A percentile compares a stretch with the other conserved stretches of the same genome.
Evolutionary conservation across 2,797 vertebrate genomes (phyloP).

Genomic region (Stomatorhinus walkeri): DNA sequence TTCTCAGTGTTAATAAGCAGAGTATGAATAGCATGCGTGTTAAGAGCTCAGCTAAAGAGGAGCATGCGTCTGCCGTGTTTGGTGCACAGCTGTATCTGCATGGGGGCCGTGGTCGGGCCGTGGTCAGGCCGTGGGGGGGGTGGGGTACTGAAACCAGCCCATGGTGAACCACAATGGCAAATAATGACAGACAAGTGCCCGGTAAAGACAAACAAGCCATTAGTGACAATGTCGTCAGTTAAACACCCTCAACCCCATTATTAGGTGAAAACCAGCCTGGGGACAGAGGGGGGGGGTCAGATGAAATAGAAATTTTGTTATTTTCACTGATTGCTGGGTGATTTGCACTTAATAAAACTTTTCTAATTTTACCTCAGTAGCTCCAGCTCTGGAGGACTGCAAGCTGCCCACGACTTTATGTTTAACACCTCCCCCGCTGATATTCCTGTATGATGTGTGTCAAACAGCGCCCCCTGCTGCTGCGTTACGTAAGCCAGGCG

Average conservation of each 20-base stretch:
- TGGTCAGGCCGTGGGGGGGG: background rate
- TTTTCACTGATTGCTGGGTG: background rate
- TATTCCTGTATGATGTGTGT: background rate
- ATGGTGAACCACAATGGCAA: background rate
- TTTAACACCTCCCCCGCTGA: background rate
- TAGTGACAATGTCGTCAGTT: background rate
- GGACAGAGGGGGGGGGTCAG: background rate
- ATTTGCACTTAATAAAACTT: background rate
- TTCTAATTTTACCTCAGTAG: background rate
- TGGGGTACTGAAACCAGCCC: background rate
- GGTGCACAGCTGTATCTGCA: background rate
- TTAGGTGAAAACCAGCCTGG: background rate
- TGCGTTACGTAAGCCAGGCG: background rate
- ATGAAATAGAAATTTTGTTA: background rate
- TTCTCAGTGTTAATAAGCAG: background rate
- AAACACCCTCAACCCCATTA: background rate
- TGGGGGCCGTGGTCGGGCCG: background rate
- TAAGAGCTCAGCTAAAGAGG: background rate
- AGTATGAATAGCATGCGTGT: background rate
- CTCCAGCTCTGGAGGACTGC: background rate
- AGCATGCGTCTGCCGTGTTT: background rate
- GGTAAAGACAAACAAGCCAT: background rate
- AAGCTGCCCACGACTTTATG: background rate
- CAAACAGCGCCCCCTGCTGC: background rate
- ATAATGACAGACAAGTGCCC: background rate